These are phyloP conservation scores for Cylloceria caligata DNA, from an alignment of 2,888 invertebrate genomes.

Conservation along the genomic window DNA sequence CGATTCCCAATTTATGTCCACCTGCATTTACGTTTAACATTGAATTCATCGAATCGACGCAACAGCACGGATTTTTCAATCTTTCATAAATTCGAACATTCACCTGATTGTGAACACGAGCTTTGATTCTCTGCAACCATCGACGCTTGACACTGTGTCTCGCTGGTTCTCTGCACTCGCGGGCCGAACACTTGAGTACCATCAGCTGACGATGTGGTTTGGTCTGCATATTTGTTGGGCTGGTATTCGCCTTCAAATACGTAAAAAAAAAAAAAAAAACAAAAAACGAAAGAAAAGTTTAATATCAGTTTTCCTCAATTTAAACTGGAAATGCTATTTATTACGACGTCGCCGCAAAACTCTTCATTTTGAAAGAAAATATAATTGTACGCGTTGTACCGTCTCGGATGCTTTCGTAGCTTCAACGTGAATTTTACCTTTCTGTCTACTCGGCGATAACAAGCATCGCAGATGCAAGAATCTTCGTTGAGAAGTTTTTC, in stretches of 20 bases:
- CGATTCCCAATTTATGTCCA: constrained; percentile 84
- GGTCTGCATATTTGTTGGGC: constrained; percentile 81
- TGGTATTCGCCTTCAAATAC: constrained; percentile 79
- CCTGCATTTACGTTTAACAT: constrained; percentile 73
- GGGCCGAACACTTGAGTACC: constrained; percentile 81
- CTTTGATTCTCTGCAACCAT: constrained; percentile 83
- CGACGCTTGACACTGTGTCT: constrained; percentile 84
- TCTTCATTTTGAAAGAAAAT: neutral
- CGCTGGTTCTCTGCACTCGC: constrained; percentile 82
- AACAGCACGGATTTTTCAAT: neutral
- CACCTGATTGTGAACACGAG: constrained; percentile 81
- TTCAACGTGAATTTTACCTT: constrained; percentile 86
- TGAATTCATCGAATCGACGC: constrained; percentile 13
- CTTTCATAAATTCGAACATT: neutral
- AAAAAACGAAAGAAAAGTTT: too few relatives aligned
- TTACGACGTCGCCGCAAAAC: neutral
- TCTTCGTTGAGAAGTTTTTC: constrained; percentile 93
- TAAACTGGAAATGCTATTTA: neutral
- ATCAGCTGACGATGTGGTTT: constrained; percentile 82
- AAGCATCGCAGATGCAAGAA: constrained; percentile 95
- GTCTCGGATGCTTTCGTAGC: neutral
- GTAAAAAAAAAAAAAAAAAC: constrained; percentile 12
- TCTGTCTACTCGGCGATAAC: constrained; percentile 93
- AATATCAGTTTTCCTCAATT: neutral
- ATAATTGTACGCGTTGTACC: neutral